These are phyloP conservation scores for Pterocles burchelli DNA, from an alignment of 2,113 vertebrate species.

Conservation along the genomic window DNA sequence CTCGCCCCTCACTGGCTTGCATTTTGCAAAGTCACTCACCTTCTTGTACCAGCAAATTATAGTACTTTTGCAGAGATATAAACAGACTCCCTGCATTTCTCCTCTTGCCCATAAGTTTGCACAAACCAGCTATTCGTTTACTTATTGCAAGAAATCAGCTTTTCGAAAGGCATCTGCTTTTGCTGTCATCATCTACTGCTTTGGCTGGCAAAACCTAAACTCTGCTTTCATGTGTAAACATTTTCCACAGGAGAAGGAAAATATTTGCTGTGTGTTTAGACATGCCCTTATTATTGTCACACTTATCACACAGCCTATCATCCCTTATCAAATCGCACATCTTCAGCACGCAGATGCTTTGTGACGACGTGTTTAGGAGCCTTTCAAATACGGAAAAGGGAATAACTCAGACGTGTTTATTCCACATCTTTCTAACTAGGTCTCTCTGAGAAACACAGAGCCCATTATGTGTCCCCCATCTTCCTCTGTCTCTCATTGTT, in stretches of 20 bases:
- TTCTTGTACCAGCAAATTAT: neutral
- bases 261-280: constrained; percentile 49
- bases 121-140: neutral
- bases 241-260: constrained; percentile 26
- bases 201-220: constrained; percentile 30
- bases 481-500: neutral
- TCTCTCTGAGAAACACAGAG: neutral
- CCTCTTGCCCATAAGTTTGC: neutral
- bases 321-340: constrained; percentile 54
- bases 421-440: neutral
- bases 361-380: constrained; percentile 6
- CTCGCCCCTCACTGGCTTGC: neutral
- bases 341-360: constrained; percentile 15
- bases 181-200: neutral
- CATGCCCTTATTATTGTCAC: constrained; percentile 52
- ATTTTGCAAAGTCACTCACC: neutral
- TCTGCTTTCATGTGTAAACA: neutral
- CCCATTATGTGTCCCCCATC: neutral
- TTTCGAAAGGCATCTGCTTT: neutral
- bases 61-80: no score
- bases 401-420: constrained; percentile 3
- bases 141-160: neutral
- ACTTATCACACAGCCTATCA: neutral
- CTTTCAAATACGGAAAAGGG: neutral
- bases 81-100: neutral